Conservation (phyloP, 2,888 invertebrate genomes). For the Ryuthela nishihirai region DNA sequence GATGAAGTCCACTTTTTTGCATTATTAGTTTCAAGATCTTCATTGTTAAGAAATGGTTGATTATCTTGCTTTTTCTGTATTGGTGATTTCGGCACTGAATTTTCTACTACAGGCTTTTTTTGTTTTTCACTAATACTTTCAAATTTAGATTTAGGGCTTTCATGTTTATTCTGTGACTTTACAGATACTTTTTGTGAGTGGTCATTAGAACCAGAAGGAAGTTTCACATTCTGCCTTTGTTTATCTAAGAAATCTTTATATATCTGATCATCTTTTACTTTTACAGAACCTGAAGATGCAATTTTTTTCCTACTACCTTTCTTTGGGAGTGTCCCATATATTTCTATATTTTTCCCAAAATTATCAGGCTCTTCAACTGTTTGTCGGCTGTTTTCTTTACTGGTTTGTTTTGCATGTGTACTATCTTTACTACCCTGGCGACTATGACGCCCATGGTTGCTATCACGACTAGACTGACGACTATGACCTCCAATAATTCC, state of each 20-base stretch:
- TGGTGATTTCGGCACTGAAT: slow-evolving; percentile 12
- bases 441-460: slow-evolving; percentile 40
- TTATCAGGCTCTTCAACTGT: slow-evolving; percentile 22
- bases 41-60: background rate
- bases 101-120: slow-evolving; percentile 8
- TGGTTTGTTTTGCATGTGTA: slow-evolving; percentile 30
- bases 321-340: slow-evolving; percentile 85
- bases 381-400: slow-evolving; percentile 22
- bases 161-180: background rate
- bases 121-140: slow-evolving; percentile 6
- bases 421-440: slow-evolving; percentile 42
- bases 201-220: slow-evolving; percentile 17
- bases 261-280: slow-evolving; percentile 40
- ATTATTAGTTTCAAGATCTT: slow-evolving; percentile 5
- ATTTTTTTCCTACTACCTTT: slow-evolving; percentile 61
- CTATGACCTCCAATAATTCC: slow-evolving; percentile 53
- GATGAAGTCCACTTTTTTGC: background rate
- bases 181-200: slow-evolving; percentile 17
- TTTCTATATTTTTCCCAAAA: slow-evolving; percentile 56
- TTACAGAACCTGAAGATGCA: slow-evolving; percentile 21
- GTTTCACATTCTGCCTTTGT: slow-evolving; percentile 26
- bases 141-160: slow-evolving; percentile 10
- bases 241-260: slow-evolving; percentile 36
- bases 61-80: slow-evolving; percentile 18
- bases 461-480: slow-evolving; percentile 61